Conservation (phyloP, 2,888 invertebrate species). For the Enoplolaimus lenunculus region DNA sequence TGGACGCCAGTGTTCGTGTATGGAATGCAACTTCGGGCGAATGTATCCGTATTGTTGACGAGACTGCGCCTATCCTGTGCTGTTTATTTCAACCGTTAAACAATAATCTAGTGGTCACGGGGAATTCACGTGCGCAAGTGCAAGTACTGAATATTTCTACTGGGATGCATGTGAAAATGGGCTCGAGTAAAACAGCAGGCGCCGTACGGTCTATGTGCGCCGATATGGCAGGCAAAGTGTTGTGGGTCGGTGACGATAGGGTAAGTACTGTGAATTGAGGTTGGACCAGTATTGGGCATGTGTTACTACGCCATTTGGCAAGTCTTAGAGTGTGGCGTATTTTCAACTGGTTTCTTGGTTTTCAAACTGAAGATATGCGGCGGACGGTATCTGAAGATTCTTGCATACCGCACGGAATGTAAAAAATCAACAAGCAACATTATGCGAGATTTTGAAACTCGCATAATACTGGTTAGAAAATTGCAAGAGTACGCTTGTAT, state of each 20-base stretch:
- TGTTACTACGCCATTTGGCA: too few species aligned
- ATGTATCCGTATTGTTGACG: slow-evolving; percentile 54
- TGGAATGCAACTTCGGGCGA: slow-evolving; percentile 51
- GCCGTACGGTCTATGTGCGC: slow-evolving; percentile 56
- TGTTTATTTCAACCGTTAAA: slow-evolving; percentile 69
- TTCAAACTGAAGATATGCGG: too few species aligned
- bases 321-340: too few species aligned
- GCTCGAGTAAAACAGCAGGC: slow-evolving; percentile 48
- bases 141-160: slow-evolving; percentile 69
- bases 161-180: slow-evolving; percentile 56
- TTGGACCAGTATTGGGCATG: too few species aligned
- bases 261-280: too few species aligned
- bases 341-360: too few species aligned
- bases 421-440: too few species aligned
- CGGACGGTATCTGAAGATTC: too few species aligned
- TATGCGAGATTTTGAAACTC: too few species aligned
- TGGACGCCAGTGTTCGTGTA: slow-evolving; percentile 58
- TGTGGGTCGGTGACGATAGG: slow-evolving; percentile 69
- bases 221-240: slow-evolving; percentile 60
- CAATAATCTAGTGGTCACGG: slow-evolving; percentile 66
- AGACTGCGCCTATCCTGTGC: slow-evolving; percentile 51
- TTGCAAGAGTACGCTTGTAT: too few species aligned
- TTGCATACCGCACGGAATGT: too few species aligned
- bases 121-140: slow-evolving; percentile 58
- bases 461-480: too few species aligned